Evolutionary conservation across 2,888 invertebrate species (phyloP), one percentile per base, ranked within the genome.

Genomic region (Troides oblongomaculatus): DNA sequence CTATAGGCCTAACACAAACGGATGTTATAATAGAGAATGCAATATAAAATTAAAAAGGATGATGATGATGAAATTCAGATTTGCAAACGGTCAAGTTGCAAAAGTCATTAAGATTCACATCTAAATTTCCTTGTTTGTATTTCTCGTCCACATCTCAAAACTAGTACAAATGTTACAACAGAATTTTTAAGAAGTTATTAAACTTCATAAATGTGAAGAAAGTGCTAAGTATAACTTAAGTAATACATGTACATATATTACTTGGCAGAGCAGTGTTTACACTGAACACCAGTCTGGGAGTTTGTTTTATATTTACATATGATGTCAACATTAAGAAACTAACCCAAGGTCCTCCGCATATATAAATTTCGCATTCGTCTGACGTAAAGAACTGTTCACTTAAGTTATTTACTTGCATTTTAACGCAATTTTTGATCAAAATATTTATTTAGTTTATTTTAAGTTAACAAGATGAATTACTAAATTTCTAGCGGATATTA

Each of bases 321-420:
- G 64, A 66, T 66, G 70, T 60, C 70, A 67, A 56, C 36, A 70
- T 67, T 61, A 30, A 61, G 66, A 70, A 70, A 70, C 64, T 56
- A 64, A 53, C 64, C 60, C 70, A 70, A 70, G 70, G 70, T 46
- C 30, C 70, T 23, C 10, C 56, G 8, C 30, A 39, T 50, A 58
- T 69, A 30, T 64, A 25, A 56, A n/a, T 70, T 67, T 70, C 63
- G 66, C 63, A 63, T 70, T 63, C 62, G 59, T 23, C 66, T 59
- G 63, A 58, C 60, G 66, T 64, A 67, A 70, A 70, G 63, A 63
- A 66, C 66, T 58, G 43, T 59, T 23, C 53, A 50, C 50, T 39
- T 39, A 39, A 10, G 39, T 39, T 10, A 39, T 39, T 39, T 39
- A 1, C 39, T 39, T 10, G 39, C 39, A 39, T 39, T 39, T 39